A percentile compares a stretch with the other conserved stretches of the same genome.
phyloP scores from a whole-genome alignment of 2,797 vertebrate genomes.

The Hypotaenidia philippensis region DNA sequence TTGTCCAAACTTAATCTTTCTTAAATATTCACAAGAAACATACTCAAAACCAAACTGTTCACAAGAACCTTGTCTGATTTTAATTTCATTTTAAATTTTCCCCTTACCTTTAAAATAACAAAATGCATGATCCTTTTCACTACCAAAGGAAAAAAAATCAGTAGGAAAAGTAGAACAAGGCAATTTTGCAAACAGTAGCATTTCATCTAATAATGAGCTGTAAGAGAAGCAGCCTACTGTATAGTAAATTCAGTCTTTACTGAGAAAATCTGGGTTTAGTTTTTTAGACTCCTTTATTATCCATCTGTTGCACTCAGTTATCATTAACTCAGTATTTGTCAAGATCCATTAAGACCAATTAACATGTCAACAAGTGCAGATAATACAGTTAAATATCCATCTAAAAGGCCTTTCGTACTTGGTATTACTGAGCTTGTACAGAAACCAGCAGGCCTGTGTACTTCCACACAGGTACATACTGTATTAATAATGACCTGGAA shows the following conservation, averaged over 20 bases:
- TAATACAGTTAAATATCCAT: conserved; percentile 31
- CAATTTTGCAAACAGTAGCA: neutral
- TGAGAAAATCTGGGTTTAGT: conserved; percentile 2
- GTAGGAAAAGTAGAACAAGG: neutral
- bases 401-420: neutral
- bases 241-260: neutral
- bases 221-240: neutral
- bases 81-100: neutral
- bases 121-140: neutral
- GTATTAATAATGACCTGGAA: neutral
- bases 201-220: neutral
- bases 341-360: conserved; percentile 61
- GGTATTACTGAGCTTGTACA: neutral
- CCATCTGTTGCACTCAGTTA: conserved; percentile 51
- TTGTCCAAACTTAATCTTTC: neutral
- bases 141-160: neutral
- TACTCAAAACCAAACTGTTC: neutral
- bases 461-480: neutral
- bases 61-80: neutral
- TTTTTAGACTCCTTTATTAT: conserved; percentile 26
- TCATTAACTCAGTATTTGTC: conserved; percentile 47
- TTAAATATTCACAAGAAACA: neutral
- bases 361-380: conserved; percentile 25
- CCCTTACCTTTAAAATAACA: neutral
- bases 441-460: neutral